Conservation (phyloP, 2,113 vertebrate species). For the Toxotes chatareus region DNA sequence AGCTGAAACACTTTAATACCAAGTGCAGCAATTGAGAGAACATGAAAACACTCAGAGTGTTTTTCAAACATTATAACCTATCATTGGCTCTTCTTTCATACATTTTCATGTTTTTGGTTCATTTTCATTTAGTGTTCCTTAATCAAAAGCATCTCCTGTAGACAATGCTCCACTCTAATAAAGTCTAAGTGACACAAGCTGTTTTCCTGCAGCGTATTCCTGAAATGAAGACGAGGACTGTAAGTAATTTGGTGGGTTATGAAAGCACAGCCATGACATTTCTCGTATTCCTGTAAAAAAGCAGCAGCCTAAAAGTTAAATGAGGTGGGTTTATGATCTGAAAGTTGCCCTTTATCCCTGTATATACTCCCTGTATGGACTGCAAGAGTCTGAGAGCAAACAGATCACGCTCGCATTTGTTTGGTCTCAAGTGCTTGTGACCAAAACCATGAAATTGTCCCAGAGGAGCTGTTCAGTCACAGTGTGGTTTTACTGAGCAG, state of each 20-base stretch:
- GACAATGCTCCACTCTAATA: slow-evolving; percentile 16
- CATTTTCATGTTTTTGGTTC: not conserved
- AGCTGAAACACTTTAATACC: not conserved
- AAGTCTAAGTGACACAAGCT: slow-evolving; percentile 6
- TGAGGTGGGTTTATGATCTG: slow-evolving; percentile 1
- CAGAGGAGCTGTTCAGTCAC: slow-evolving; percentile 26
- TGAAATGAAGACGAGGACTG: slow-evolving; percentile 8
- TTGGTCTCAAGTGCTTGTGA: not conserved
- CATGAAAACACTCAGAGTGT: not conserved
- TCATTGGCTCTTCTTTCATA: not conserved
- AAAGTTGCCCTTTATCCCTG: not conserved
- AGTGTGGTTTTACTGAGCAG: slow-evolving; percentile 24
- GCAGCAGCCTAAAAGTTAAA: slow-evolving; percentile 9
- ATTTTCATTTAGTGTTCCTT: not conserved
- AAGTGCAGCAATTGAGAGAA: not conserved
- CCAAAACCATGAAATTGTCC: slow-evolving; percentile 3
- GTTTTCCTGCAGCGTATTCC: slow-evolving; percentile 10
- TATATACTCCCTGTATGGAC: not conserved
- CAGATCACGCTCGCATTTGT: not conserved
- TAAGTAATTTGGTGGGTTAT: slow-evolving; percentile 3
- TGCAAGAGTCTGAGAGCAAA: not conserved
- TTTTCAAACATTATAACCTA: not conserved
- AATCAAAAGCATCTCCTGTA: slow-evolving; percentile 16
- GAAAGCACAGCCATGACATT: not conserved
- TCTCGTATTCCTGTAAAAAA: not conserved